phyloP scores from a whole-genome alignment of 2,113 vertebrate genomes.

The Rallus limicola region DNA sequence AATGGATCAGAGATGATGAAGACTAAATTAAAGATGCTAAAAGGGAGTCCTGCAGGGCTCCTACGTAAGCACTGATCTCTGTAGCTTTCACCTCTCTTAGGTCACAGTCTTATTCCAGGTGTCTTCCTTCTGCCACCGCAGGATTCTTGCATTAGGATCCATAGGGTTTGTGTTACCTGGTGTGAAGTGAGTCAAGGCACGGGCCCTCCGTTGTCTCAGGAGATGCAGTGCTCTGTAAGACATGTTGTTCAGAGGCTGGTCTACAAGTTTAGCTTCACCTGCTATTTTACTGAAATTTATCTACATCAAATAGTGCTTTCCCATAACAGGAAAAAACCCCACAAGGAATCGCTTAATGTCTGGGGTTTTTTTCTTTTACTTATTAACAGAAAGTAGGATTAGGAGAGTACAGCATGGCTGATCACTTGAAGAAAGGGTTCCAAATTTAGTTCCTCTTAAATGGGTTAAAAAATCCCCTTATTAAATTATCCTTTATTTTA shows the following conservation, averaged over 20 bases:
- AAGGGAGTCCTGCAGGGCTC: neutral
- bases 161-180: neutral
- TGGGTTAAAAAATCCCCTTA: slow-evolving; percentile 36
- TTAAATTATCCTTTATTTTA: slow-evolving; percentile 54
- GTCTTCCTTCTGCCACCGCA: neutral
- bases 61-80: neutral
- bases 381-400: neutral
- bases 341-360: neutral
- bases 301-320: neutral
- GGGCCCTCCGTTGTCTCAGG: neutral
- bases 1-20: neutral
- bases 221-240: neutral
- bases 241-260: neutral
- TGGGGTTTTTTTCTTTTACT: neutral
- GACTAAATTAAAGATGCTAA: neutral
- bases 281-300: neutral
- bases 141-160: neutral
- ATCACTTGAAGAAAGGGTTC: neutral
- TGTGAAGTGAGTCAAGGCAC: neutral
- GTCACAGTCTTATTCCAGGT: neutral
- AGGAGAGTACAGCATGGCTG: neutral
- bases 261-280: neutral
- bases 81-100: neutral
- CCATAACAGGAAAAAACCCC: neutral
- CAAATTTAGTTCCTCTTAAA: slow-evolving; percentile 18